A percentile compares a stretch with the other conserved stretches of the same genome.
These are phyloP conservation scores for Pangasius macronema DNA, from an alignment of 2,797 vertebrate genomes.

Conservation along the genomic window DNA sequence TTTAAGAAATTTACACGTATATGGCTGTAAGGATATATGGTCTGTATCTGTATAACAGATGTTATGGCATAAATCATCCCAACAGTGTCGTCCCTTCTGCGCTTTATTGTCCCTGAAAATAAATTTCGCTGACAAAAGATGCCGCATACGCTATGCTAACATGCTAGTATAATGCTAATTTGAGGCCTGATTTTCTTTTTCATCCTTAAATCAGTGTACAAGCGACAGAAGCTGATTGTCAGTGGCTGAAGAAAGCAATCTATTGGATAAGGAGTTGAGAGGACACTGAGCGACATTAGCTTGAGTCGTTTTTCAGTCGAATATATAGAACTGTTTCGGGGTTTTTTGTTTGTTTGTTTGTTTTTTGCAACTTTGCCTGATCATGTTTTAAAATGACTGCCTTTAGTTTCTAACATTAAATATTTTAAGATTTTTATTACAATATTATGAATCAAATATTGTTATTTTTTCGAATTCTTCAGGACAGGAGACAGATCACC, in stretches of 20 bases:
- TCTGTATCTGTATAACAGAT: neutral
- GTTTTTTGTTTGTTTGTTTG: too few species aligned
- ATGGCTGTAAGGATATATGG: neutral
- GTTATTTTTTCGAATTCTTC: neutral
- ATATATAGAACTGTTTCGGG: neutral
- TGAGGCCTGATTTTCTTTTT: neutral
- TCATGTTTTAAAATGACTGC: neutral
- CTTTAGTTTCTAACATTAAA: neutral
- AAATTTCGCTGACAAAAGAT: neutral
- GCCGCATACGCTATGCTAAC: neutral
- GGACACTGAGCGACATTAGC: neutral
- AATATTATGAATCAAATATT: neutral
- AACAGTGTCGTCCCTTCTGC: neutral
- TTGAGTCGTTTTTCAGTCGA: too few species aligned
- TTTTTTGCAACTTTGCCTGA: neutral
- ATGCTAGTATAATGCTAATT: neutral
- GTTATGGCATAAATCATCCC: too few species aligned
- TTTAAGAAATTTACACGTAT: neutral
- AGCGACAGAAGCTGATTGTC: neutral
- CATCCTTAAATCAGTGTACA: neutral
- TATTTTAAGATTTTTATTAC: neutral
- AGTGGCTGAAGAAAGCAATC: neutral
- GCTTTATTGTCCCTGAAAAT: neutral
- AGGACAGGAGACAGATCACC: neutral
- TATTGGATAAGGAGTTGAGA: neutral